Conservation (phyloP, 2,797 vertebrate genomes). For the Salarias fasciatus region DNA sequence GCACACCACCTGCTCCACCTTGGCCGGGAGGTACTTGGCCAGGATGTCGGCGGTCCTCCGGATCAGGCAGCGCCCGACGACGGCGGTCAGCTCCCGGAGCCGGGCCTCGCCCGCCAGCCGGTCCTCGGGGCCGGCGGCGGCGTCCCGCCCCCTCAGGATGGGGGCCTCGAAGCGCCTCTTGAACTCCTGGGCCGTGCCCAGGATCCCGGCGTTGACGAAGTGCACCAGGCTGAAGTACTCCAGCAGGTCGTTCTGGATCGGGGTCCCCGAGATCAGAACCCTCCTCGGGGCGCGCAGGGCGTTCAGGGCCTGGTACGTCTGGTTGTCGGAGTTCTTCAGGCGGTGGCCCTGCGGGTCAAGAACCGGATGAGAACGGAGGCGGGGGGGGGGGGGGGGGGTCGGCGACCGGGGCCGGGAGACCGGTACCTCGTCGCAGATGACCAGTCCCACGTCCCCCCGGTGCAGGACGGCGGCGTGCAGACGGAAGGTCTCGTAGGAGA, state of each 20-base stretch:
- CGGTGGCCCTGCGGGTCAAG: conserved; percentile 93
- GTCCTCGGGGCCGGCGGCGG: conserved; percentile 89
- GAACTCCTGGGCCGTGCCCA: conserved; percentile 96
- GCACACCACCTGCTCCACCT: conserved; percentile 97
- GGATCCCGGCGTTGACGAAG: conserved; percentile 94
- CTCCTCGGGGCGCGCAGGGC: conserved; percentile 89
- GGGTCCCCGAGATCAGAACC: conserved; percentile 96
- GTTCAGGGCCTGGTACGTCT: conserved; percentile 96
- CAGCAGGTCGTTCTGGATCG: conserved; percentile 97
- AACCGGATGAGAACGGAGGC: no score
- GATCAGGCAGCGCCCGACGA: conserved; percentile 97
- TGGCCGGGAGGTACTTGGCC: conserved; percentile 98
- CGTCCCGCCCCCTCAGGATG: conserved; percentile 95
- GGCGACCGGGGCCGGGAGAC: no score
- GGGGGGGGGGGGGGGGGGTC: no score
- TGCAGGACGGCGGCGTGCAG: conserved; percentile 91
- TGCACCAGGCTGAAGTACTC: conserved; percentile 99
- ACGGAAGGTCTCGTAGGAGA: conserved; percentile 97
- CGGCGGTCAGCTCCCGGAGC: conserved; percentile 91
- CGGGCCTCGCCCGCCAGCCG: conserved; percentile 90
- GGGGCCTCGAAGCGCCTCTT: conserved; percentile 96
- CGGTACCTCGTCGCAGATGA: conserved; percentile 96
- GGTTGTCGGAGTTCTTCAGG: conserved; percentile 97
- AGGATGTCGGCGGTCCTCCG: conserved; percentile 97
- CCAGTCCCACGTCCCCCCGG: conserved; percentile 90